These are phyloP conservation scores for Hepsetus odoe DNA, from an alignment of 2,113 vertebrate genomes.

Conservation along the genomic window DNA sequence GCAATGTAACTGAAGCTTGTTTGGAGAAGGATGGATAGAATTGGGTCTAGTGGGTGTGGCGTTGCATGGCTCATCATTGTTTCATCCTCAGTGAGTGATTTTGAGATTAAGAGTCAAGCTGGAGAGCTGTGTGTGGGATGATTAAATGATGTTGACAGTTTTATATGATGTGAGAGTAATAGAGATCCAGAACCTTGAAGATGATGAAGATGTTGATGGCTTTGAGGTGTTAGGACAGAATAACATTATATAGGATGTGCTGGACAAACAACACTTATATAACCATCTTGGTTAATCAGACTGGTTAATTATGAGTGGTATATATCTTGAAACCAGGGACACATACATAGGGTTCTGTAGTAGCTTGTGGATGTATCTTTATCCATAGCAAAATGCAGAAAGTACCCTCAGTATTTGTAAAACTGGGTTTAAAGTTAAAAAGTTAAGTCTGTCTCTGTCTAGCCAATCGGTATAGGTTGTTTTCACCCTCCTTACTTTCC, in stretches of 20 bases:
- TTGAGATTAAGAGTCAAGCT: background rate
- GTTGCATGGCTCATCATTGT: background rate
- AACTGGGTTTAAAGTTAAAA: background rate
- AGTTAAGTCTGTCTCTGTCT: background rate
- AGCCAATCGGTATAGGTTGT: no score
- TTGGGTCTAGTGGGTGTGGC: background rate
- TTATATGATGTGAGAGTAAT: background rate
- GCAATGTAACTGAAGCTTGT: background rate
- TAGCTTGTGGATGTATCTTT: background rate
- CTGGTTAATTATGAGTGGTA: conserved; percentile 15
- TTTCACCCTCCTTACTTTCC: no score
- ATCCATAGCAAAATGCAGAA: background rate
- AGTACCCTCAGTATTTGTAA: background rate
- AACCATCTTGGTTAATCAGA: background rate
- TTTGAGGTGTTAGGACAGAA: background rate
- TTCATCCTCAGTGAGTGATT: background rate
- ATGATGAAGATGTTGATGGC: background rate
- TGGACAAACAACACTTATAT: no score
- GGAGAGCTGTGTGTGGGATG: background rate
- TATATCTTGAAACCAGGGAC: background rate
- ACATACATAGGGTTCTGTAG: background rate
- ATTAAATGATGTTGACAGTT: background rate
- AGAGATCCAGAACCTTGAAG: background rate
- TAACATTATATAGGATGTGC: no score
- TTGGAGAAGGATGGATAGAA: background rate